phyloP scores from a whole-genome alignment of 2,888 invertebrate genomes.

The Homarus gammarus region DNA sequence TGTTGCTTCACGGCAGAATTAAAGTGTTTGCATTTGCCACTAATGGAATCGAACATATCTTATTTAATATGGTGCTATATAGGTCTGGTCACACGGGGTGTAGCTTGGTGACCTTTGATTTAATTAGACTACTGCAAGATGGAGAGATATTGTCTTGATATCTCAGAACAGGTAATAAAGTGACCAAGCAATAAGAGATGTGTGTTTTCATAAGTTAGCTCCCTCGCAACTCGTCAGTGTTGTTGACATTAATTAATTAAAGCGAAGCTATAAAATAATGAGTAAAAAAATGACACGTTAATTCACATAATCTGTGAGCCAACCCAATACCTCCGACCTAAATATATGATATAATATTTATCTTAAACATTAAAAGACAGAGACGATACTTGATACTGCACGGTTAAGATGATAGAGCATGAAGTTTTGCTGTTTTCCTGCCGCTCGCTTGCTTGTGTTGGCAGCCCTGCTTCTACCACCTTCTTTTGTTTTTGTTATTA shows the following conservation, averaged over 20 bases:
- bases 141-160: constrained; percentile 4
- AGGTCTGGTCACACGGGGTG: neutral
- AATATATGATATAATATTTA: neutral
- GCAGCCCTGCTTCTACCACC: neutral
- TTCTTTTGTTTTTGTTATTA: neutral
- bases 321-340: neutral
- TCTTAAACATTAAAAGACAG: constrained; percentile 4
- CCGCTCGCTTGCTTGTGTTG: neutral
- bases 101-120: neutral
- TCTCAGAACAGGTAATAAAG: neutral
- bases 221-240: neutral
- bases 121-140: constrained; percentile 1
- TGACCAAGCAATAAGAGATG: neutral
- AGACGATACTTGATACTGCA: neutral
- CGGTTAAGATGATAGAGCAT: neutral
- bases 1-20: constrained; percentile 25
- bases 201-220: neutral
- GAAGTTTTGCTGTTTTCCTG: neutral
- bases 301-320: neutral
- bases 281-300: neutral
- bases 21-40: constrained; percentile 19
- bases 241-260: neutral
- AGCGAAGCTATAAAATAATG: neutral
- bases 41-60: constrained; percentile 7
- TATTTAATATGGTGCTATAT: neutral